Percentiles rank a stretch among this genome's conserved stretches.
Conservation (phyloP, 2,797 vertebrate genomes). For the Poecilia velifera region DNA sequence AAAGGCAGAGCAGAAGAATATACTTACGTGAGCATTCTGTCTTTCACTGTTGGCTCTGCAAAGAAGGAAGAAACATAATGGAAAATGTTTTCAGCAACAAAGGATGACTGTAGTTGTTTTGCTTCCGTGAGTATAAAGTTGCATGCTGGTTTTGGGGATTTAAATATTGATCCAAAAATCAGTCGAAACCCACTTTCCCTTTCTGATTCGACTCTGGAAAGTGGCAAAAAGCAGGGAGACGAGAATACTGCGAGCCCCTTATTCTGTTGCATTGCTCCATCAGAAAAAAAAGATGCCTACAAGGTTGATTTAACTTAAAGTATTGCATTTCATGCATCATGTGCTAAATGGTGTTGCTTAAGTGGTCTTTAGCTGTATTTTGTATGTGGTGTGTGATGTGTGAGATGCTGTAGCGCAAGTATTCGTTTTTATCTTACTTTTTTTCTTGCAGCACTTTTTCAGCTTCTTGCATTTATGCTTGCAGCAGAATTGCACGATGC, state of each 20-base stretch:
- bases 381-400: neutral
- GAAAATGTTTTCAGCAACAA: neutral
- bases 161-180: neutral
- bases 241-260: too few relatives aligned
- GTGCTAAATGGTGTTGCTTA: neutral
- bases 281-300: neutral
- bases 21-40: constrained; percentile 75
- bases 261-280: neutral
- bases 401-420: neutral
- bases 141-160: neutral
- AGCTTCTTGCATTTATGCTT: constrained; percentile 71
- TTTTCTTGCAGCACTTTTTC: constrained; percentile 73
- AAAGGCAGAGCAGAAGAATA: neutral
- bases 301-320: neutral
- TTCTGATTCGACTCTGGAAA: neutral
- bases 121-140: neutral
- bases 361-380: neutral
- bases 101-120: neutral
- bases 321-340: neutral
- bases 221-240: neutral
- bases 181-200: neutral
- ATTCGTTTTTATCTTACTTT: constrained; percentile 47
- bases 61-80: constrained; percentile 2
- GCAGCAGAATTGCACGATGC: constrained; percentile 71
- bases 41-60: constrained; percentile 62